Evolutionary conservation across 2,113 vertebrate genomes (phyloP).

Genomic region (Aspiorhynchus laticeps): DNA sequence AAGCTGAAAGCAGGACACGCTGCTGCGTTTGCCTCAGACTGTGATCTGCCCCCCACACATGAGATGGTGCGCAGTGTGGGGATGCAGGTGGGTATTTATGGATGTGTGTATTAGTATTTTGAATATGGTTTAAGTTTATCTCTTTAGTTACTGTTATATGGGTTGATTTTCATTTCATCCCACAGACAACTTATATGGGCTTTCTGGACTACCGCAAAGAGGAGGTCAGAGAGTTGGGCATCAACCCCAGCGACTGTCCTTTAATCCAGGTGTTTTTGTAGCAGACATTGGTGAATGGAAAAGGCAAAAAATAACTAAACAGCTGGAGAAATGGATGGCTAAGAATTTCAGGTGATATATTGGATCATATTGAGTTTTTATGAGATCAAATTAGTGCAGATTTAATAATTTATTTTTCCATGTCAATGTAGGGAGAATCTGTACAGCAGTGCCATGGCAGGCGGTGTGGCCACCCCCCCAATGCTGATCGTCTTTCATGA

Average conservation of each 20-base stretch:
- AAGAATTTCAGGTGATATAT: conserved; percentile 82
- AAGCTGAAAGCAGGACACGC: conserved; percentile 85
- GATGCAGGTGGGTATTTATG: conserved; percentile 84
- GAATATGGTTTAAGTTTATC: background rate
- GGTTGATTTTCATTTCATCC: conserved; percentile 18
- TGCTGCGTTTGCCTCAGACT: conserved; percentile 94
- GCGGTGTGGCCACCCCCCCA: conserved; percentile 90
- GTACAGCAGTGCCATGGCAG: conserved; percentile 92
- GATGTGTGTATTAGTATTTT: background rate
- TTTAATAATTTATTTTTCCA: background rate
- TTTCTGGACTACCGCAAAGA: conserved; percentile 94
- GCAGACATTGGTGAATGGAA: conserved; percentile 91
- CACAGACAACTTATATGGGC: conserved; percentile 96
- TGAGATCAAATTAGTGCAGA: background rate
- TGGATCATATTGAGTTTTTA: conserved; percentile 44
- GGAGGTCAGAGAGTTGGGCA: conserved; percentile 86
- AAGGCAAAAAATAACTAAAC: conserved; percentile 89
- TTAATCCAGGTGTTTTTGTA: conserved; percentile 96
- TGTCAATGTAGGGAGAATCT: conserved; percentile 82
- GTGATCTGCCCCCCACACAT: conserved; percentile 87
- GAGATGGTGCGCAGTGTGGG: conserved; percentile 88
- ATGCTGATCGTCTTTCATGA: conserved; percentile 95
- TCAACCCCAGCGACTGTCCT: conserved; percentile 93
- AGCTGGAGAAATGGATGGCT: conserved; percentile 95
- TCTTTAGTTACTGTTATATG: background rate